Evolutionary conservation across 2,888 invertebrate species (phyloP), one percentile per base, ranked within the genome.

Genomic region (Acronicta alni): DNA sequence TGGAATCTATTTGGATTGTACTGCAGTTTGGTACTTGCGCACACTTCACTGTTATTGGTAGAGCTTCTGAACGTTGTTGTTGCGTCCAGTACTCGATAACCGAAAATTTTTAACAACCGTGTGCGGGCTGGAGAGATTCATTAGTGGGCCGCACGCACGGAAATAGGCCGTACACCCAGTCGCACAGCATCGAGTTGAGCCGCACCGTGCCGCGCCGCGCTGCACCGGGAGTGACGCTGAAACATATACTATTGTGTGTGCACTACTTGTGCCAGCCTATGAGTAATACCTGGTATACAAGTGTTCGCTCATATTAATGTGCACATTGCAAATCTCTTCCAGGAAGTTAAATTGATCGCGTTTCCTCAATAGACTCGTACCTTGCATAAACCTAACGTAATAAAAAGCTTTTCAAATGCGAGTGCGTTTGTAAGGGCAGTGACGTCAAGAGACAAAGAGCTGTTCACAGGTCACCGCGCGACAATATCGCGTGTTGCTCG

Each of bases 51-150:
- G 2, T 26, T 26, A 23, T 26, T 8, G 15, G n/a, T 16, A 38
- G 23, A 23, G n/a, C 58, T 67, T 71, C 43, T 66, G 43, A 8
- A 10, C 8, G 2, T 37, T 17, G 2, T 43, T 47, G 35, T 18
- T 5, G 14, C 5, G 26, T 51, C 0, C 8, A 41, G 41, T 72
- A 67, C 52, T 64, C 65, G 49, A 54, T 57, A 58, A 67, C 72
- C 70, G 66, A 72, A 57, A 14, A 15, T 48, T 70, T 75, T 76
- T 67, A 74, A 74, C 67, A 67, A 76, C 62, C 53, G 16, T 52
- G 35, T 57, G 55, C 10, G 42, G 20, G 18, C 53, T 49, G 39
- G 44, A 15, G 56, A 52, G 47, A 44, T 60, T 75, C 57, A 63
- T 71, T 73, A 67, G 60, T 52, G 54, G 16, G 45, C 44, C n/a